Conservation (phyloP, 2,888 invertebrate genomes). For the Exocentrus adspersus region DNA sequence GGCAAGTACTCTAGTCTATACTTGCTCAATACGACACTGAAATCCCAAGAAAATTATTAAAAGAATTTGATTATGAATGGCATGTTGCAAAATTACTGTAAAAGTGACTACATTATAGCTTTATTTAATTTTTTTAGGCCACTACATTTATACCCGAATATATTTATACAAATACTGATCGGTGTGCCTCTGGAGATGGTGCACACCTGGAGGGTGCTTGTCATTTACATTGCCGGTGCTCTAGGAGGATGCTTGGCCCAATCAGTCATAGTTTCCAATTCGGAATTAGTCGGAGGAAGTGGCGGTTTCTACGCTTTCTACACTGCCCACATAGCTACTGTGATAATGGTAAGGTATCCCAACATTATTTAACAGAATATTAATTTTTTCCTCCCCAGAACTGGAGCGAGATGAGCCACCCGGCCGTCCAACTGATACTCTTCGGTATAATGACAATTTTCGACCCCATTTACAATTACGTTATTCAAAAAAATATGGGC, state of each 20-base stretch:
- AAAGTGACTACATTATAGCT: not conserved
- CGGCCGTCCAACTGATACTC: constrained; percentile 43
- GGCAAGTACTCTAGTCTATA: constrained; percentile 68
- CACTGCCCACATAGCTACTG: constrained; percentile 90
- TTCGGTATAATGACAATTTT: constrained; percentile 41
- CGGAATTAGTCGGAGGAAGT: constrained; percentile 88
- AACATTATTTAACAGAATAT: too few relatives aligned
- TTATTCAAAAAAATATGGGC: constrained; percentile 68
- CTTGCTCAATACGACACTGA: too few relatives aligned
- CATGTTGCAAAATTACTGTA: too few relatives aligned
- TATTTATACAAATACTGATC: constrained; percentile 89
- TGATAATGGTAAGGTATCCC: constrained; percentile 74
- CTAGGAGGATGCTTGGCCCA: constrained; percentile 84
- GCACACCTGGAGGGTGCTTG: constrained; percentile 89
- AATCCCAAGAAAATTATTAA: too few relatives aligned
- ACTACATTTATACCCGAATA: constrained; percentile 87
- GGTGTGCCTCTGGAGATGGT: constrained; percentile 96
- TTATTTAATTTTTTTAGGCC: constrained; percentile 66
- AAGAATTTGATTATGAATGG: too few relatives aligned
- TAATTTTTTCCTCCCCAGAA: constrained; percentile 71
- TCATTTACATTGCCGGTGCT: constrained; percentile 85
- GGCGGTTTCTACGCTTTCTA: constrained; percentile 94
- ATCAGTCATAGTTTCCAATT: constrained; percentile 78
- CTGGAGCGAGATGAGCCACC: constrained; percentile 92
- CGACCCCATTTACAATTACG: constrained; percentile 56